Evolutionary conservation across 2,797 vertebrate genomes (phyloP).

Genomic region (Xerus rutilus): DNA sequence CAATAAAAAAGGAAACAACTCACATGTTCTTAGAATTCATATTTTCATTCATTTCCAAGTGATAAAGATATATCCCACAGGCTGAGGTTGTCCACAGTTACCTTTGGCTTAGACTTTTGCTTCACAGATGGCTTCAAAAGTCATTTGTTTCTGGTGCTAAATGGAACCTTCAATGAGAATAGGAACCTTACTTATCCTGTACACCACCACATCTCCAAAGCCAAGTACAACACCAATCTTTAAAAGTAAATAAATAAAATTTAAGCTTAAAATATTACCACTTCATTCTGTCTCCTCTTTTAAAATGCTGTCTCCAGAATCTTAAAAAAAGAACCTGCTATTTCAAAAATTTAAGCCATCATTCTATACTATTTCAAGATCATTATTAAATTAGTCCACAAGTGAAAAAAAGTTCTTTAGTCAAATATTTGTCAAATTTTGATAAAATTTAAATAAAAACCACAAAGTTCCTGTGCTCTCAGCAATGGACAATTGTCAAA

Average conservation of each 20-base stretch:
- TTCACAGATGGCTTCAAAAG: not conserved
- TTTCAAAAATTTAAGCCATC: not conserved
- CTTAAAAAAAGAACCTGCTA: not conserved
- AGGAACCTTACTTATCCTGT: not conserved
- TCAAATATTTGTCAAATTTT: not conserved
- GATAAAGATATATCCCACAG: not conserved
- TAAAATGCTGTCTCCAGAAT: not conserved
- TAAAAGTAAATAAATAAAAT: not conserved
- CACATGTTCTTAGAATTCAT: not conserved
- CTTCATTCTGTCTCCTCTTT: not conserved
- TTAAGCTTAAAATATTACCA: not conserved
- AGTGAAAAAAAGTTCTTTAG: not conserved
- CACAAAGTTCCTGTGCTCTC: not conserved
- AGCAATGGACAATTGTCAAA: not conserved
- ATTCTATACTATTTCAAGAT: not conserved
- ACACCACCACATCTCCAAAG: not conserved
- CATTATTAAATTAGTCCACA: not conserved
- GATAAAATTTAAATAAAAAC: not conserved
- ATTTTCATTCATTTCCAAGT: constrained; percentile 7
- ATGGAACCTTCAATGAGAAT: not conserved
- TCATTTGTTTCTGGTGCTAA: not conserved
- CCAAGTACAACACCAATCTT: not conserved
- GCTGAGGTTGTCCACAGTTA: not conserved
- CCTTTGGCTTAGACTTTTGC: not conserved
- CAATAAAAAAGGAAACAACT: not conserved